Conservation (phyloP, 1,140 invertebrate genomes). For the Lasioglossum albipes region DNA sequence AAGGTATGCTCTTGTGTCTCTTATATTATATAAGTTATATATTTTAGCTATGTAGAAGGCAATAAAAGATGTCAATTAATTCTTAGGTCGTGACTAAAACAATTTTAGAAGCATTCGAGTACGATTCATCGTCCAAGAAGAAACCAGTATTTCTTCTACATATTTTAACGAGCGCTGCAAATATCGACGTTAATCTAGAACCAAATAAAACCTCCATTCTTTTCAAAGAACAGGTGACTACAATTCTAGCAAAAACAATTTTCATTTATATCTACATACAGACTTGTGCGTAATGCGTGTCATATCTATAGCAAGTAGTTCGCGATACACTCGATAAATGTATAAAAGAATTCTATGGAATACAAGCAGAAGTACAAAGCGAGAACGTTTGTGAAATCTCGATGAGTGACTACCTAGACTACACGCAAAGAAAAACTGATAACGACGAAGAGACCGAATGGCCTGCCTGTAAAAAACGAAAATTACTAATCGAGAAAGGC, state of each 20-base stretch:
- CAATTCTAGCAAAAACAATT: background rate
- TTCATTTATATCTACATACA: background rate
- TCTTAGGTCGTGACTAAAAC: constrained; percentile 75
- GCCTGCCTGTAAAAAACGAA: constrained; percentile 63
- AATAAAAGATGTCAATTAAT: background rate
- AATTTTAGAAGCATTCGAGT: constrained; percentile 65
- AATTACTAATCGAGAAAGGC: constrained; percentile 47
- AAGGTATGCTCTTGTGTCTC: constrained; percentile 76
- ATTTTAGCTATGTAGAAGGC: background rate
- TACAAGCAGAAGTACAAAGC: constrained; percentile 41
- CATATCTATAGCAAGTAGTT: constrained; percentile 58
- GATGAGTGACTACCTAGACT: constrained; percentile 47
- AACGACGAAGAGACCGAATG: constrained; percentile 36
- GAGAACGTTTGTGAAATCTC: constrained; percentile 37
- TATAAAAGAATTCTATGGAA: constrained; percentile 68
- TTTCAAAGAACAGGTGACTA: constrained; percentile 78
- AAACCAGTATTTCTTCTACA: constrained; percentile 78
- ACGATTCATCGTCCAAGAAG: constrained; percentile 68
- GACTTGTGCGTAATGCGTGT: background rate
- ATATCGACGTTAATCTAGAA: constrained; percentile 84
- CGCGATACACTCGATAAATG: constrained; percentile 59
- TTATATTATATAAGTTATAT: background rate
- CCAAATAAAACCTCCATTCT: constrained; percentile 84
- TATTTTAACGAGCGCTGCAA: constrained; percentile 77
- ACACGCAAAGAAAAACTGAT: constrained; percentile 15